Evolutionary conservation across 2,888 invertebrate genomes (phyloP), one percentile per base, ranked within the genome.

Genomic region (Thereva unica): DNA sequence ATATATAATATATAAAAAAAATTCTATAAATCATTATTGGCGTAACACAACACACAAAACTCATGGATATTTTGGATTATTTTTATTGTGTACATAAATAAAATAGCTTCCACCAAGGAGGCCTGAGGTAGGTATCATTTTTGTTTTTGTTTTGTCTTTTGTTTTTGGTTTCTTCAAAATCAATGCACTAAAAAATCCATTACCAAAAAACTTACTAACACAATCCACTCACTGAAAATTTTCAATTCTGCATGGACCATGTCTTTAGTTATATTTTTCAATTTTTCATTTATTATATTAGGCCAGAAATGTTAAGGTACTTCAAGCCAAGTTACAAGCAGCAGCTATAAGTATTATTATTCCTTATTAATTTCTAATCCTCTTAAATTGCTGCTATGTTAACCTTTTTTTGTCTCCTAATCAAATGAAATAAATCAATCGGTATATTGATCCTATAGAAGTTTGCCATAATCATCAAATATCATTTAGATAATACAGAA

Each of bases 91-190:
- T 57, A 54, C 66, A 50, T 64, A 61, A 57, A 55, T 64, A 68
- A 71, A 67, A 70, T 86, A 92, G 91, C 87, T 89, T 85, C 91
- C 92, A 82, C 90, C 91, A 82, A 87, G 92, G 85, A 91, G 90
- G 85, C 92, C 93, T 78, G 93, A 93, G 92, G 93, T 93, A 89
- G 85, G 91, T 87, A 76, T 69, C 70, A 68, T 70, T 71, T 66
- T 71, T 65, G 71, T 67, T 44, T 70, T 67, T 59, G 66, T 70
- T 65, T 57, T 66, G 64, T 56, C 47, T 49, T 45, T 64, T 66
- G 35, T 37, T 41, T 40, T 50, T 53, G n/a, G 42, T 42, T 50
- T 61, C 45, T 40, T 42, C 8, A 42, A 42, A 42, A 23, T 23
- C 50, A 12, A 34, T 34, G 23, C 50, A 61, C 49, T 50, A 49